Conservation (phyloP, 2,888 invertebrate genomes). For the Lasioglossum leucozonium region DNA sequence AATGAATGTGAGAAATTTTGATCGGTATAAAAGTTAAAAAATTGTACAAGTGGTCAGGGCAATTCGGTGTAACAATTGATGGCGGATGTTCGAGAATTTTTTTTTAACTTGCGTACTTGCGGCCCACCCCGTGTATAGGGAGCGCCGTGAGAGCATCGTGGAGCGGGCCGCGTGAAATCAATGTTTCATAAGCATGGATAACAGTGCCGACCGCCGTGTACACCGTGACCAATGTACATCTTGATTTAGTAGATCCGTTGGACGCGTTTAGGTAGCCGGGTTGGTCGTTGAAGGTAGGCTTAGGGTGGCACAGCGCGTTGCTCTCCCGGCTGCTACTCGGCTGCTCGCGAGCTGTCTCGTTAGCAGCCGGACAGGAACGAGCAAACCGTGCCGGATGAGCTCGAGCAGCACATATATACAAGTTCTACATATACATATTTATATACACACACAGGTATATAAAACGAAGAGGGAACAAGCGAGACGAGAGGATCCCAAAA, state of each 20-base stretch:
- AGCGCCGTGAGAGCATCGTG: conserved; percentile 73
- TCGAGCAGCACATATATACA: conserved; percentile 9
- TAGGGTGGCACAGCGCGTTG: conserved; percentile 68
- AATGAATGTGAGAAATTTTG: background rate
- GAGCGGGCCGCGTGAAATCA: conserved; percentile 83
- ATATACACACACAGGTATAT: background rate
- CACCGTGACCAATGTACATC: conserved; percentile 84
- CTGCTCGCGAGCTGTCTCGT: conserved; percentile 82
- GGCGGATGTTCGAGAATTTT: background rate
- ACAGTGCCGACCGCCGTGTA: conserved; percentile 80
- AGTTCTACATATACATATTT: background rate
- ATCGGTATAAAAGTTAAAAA: background rate
- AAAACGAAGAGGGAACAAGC: background rate
- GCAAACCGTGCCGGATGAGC: conserved; percentile 62
- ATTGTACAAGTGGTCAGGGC: background rate
- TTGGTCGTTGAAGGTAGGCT: conserved; percentile 74
- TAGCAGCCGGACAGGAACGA: conserved; percentile 76
- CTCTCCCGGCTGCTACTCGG: conserved; percentile 67
- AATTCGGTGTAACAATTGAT: background rate
- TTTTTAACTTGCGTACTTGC: conserved; percentile 34
- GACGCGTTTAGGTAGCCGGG: conserved; percentile 76
- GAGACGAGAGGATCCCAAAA: conserved; percentile 9
- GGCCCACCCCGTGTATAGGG: conserved; percentile 74
- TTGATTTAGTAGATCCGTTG: conserved; percentile 84
- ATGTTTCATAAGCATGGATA: conserved; percentile 84